phyloP scores from a whole-genome alignment of 2,113 vertebrate species.

The Oreocharis arfaki region DNA sequence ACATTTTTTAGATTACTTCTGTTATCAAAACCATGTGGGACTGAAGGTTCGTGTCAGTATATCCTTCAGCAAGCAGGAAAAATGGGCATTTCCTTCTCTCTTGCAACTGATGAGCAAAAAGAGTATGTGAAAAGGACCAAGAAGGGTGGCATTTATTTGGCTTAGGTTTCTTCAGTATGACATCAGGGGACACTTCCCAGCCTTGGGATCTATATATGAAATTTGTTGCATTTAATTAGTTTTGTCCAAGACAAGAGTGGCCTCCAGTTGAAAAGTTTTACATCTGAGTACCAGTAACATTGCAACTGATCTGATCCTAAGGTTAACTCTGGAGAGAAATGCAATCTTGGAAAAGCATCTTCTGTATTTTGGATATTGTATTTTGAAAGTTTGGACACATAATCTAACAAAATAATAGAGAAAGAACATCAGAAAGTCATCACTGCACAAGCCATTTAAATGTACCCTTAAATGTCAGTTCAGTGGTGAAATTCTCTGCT shows the following conservation, averaged over 20 bases:
- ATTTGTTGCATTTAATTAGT: not conserved
- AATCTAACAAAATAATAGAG: not conserved
- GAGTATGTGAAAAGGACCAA: not conserved
- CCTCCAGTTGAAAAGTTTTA: not conserved
- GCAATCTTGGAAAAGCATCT: not conserved
- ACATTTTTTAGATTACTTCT: not conserved
- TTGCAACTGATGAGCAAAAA: not conserved
- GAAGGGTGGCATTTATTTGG: not conserved
- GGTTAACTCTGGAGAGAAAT: not conserved
- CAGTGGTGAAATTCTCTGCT: not conserved
- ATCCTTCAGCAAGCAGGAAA: not conserved
- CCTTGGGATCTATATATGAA: not conserved
- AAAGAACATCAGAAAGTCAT: not conserved
- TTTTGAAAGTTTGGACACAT: not conserved
- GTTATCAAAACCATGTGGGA: not conserved
- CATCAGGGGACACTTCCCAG: not conserved
- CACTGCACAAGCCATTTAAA: not conserved
- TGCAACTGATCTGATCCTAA: not conserved
- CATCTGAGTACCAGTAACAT: not conserved
- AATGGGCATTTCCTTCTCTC: not conserved
- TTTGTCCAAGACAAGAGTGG: rapidly evolving
- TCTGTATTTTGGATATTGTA: not conserved
- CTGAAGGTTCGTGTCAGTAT: not conserved
- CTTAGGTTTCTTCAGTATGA: not conserved
- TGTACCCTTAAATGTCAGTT: not conserved